Evolutionary conservation across 2,797 vertebrate genomes (phyloP).

Genomic region (Siniperca undulata): DNA sequence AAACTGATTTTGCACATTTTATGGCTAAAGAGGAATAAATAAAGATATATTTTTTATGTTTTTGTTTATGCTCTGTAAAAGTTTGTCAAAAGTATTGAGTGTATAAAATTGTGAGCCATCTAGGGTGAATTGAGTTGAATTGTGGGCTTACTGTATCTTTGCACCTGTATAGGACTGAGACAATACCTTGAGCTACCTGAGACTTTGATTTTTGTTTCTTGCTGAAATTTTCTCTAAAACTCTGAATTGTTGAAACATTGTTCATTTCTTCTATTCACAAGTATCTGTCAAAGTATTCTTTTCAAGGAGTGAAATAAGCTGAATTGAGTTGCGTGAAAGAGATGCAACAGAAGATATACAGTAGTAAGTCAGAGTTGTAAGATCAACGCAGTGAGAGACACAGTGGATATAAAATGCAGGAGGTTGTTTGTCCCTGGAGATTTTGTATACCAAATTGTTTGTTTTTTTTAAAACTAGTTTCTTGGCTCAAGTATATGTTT

Average conservation of each 20-base stretch:
- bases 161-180: not conserved
- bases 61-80: slow-evolving; percentile 1
- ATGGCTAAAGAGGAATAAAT: not conserved
- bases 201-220: not conserved
- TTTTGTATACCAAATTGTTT: slow-evolving; percentile 28
- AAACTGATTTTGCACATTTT: not conserved
- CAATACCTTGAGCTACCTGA: not conserved
- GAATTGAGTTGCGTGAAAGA: slow-evolving; percentile 3
- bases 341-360: slow-evolving; percentile 27
- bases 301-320: not conserved
- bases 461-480: slow-evolving; percentile 24
- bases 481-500: not conserved
- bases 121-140: not conserved
- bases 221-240: not conserved
- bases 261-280: not conserved
- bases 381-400: slow-evolving; percentile 35
- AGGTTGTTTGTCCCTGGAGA: slow-evolving; percentile 33
- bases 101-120: not conserved
- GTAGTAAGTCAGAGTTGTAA: slow-evolving; percentile 25
- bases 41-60: too few species aligned
- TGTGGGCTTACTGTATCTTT: not conserved
- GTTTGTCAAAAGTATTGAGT: not conserved
- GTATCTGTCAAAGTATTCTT: not conserved
- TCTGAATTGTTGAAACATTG: not conserved
- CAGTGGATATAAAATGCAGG: slow-evolving; percentile 29